Conservation (phyloP, 2,888 invertebrate genomes). For the Itoplectis maculator region DNA sequence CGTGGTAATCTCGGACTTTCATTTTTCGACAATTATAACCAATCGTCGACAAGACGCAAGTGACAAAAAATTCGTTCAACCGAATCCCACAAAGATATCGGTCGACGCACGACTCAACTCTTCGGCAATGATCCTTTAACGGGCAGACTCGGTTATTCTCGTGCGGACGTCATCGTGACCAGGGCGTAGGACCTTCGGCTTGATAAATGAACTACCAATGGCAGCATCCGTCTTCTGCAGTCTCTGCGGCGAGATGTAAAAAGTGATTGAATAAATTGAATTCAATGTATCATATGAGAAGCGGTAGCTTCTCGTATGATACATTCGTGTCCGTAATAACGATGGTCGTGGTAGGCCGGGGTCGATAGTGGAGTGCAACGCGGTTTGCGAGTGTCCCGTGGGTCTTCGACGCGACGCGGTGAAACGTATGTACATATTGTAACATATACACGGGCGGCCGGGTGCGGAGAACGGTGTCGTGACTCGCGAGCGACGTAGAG, state of each 20-base stretch:
- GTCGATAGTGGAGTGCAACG: slow-evolving; percentile 35
- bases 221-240: slow-evolving; percentile 4
- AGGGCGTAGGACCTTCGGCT: slow-evolving; percentile 52
- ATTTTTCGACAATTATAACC: neutral
- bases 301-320: neutral
- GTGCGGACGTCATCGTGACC: neutral
- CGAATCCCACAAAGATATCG: neutral
- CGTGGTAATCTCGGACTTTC: too few species aligned
- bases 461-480: slow-evolving; percentile 65
- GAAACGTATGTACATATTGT: slow-evolving; percentile 56
- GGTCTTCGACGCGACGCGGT: slow-evolving; percentile 57
- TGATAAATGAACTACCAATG: slow-evolving; percentile 64
- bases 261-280: slow-evolving; percentile 61
- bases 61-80: neutral
- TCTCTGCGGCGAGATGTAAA: slow-evolving; percentile 50
- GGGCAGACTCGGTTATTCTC: neutral
- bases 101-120: neutral
- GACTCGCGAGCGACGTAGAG: slow-evolving; percentile 67
- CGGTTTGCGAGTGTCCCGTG: slow-evolving; percentile 65
- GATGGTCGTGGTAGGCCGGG: neutral
- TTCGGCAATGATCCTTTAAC: neutral
- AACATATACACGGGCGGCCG: slow-evolving; percentile 50
- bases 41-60: neutral
- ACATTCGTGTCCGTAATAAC: slow-evolving; percentile 30
- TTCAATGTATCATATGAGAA: slow-evolving; percentile 60